Evolutionary conservation across 2,888 invertebrate genomes (phyloP), one percentile per base, ranked within the genome.

Genomic region (Alloplasta piceator): DNA sequence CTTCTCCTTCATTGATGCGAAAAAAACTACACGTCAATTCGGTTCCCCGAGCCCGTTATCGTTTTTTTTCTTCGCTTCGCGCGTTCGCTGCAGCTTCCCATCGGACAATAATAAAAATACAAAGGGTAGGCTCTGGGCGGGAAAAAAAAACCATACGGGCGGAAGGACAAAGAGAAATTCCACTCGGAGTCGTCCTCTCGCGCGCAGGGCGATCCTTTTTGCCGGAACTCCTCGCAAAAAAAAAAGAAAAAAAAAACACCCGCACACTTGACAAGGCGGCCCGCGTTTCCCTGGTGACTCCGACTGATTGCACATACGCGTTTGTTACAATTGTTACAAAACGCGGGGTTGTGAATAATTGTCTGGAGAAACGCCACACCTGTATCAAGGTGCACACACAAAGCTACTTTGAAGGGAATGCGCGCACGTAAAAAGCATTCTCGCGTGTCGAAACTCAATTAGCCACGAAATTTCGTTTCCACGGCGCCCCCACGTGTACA

Each of bases 381-480:
- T 88, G 88, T 86, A 83, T 82, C 77, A 70, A 82, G 14, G 7
- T 39, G 39, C 66, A 74, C 66, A 56, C 61, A 71, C 68, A 60
- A 64, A 77, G 58, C 36, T 75, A 68, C 63, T 63, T 64, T 38
- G 63, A 12, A 80, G 12, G 26, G 26, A 26, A 26, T 26, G 26
- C 26, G 1, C 26, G 26, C 63, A 67, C 64, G 83, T 84, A 82
- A 84, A 84, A 84, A 84, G 52, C 82, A 85, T 85, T 85, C 84
- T 89, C 86, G 88, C 89, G 86, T 87, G 89, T 87, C 86, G 81
- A 85, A 86, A 87, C 88, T 87, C 87, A 87, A 89, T 90, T 89
- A 89, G 84, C 88, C 83, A 87, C 86, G 84, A 89, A 89, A 89
- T 89, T 88, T 88, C 86, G 87, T 89, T 89, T 89, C 86, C 86